phyloP scores from a whole-genome alignment of 2,113 vertebrate species.

The Butorides virescens region DNA sequence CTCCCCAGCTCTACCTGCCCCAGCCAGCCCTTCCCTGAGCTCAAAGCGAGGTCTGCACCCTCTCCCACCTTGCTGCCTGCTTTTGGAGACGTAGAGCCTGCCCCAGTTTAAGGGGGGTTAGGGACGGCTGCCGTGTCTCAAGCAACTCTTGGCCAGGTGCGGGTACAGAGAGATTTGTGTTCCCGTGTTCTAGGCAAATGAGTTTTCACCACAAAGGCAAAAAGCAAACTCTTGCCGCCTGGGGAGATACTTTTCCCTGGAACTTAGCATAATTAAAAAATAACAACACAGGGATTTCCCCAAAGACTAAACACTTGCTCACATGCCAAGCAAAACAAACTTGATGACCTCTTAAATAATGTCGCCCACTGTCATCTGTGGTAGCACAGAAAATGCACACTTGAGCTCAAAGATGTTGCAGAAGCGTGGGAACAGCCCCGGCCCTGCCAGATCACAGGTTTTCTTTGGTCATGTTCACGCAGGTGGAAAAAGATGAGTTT shows the following conservation, averaged over 20 bases:
- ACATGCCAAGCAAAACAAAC: neutral
- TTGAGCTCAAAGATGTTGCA: neutral
- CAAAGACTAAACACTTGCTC: neutral
- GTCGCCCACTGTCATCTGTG: neutral
- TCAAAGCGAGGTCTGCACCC: neutral
- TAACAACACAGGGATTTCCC: slow-evolving; percentile 16
- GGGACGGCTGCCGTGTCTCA: rapidly evolving
- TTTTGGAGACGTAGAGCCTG: neutral
- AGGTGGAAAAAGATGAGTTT: slow-evolving; percentile 13
- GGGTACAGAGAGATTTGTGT: neutral
- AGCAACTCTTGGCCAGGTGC: neutral
- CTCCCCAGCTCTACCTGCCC: rapidly evolving
- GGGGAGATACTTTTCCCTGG: neutral
- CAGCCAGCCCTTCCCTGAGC: neutral
- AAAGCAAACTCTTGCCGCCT: neutral
- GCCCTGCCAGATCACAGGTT: neutral
- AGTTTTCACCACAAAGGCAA: neutral
- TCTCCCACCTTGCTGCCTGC: neutral
- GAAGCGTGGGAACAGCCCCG: neutral
- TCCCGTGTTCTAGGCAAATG: neutral
- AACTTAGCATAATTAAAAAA: neutral
- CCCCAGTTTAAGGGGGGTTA: neutral
- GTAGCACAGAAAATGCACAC: neutral
- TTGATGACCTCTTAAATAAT: neutral
- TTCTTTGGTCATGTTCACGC: neutral